These are phyloP conservation scores for Tridacna crocea DNA, from an alignment of 2,888 invertebrate genomes.

Conservation along the genomic window DNA sequence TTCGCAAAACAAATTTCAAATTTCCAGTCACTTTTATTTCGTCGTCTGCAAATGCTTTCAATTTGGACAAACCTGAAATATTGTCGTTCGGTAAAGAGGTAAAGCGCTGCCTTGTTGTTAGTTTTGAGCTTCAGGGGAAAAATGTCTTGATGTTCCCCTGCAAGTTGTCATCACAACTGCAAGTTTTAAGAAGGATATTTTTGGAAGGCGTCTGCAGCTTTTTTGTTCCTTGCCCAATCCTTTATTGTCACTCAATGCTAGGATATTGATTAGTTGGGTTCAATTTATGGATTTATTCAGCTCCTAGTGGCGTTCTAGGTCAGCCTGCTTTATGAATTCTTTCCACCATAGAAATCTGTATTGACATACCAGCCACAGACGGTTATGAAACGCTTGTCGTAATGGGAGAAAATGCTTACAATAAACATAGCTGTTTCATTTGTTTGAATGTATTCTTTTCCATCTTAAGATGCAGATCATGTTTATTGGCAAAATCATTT, in stretches of 20 bases:
- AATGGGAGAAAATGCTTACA: too few relatives aligned
- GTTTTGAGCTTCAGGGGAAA: too few relatives aligned
- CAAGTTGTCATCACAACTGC: not conserved
- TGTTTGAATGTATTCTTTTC: too few relatives aligned
- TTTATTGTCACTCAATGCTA: not conserved
- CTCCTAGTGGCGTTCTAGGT: conserved; percentile 10
- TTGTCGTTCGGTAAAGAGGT: too few relatives aligned
- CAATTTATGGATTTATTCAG: conserved; percentile 24
- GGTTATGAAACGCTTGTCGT: not conserved
- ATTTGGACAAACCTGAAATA: not conserved
- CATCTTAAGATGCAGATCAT: too few relatives aligned
- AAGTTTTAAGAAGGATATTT: conserved; percentile 18
- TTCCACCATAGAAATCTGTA: not conserved
- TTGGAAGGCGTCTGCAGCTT: conserved; percentile 8
- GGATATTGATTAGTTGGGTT: conserved; percentile 7
- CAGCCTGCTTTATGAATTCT: conserved; percentile 6
- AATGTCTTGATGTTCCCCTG: too few relatives aligned
- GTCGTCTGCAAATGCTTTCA: not conserved
- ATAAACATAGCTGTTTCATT: too few relatives aligned
- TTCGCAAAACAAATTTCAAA: not conserved
- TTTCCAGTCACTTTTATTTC: not conserved
- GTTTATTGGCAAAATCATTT: too few relatives aligned
- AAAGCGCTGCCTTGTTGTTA: too few relatives aligned
- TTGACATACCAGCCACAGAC: not conserved
- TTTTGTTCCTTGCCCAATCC: conserved; percentile 1